Conservation (phyloP, 2,797 vertebrate genomes). For the Cyprinodon diabolis region DNA sequence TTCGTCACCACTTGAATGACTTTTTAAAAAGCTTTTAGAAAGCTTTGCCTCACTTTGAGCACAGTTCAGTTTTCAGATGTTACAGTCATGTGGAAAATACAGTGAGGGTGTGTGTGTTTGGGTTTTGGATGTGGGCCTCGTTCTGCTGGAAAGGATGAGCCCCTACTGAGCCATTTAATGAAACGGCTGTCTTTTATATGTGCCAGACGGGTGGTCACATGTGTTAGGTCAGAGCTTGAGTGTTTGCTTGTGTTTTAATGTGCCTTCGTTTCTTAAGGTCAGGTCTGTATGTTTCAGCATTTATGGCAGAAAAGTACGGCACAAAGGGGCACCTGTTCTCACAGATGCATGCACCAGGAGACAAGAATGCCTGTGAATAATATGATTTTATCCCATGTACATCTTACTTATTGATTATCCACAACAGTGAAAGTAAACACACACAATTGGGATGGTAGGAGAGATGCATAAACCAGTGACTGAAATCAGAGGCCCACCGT, state of each 20-base stretch:
- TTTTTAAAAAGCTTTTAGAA: slow-evolving; percentile 63
- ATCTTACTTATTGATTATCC: slow-evolving; percentile 15
- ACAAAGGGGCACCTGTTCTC: slow-evolving; percentile 50
- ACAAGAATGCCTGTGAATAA: slow-evolving; percentile 40
- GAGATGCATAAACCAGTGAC: not conserved
- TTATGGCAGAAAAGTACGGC: slow-evolving; percentile 45
- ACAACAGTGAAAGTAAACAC: not conserved
- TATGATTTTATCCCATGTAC: slow-evolving; percentile 3
- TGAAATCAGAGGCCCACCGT: not conserved
- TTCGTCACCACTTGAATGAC: slow-evolving; percentile 89
- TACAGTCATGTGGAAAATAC: slow-evolving; percentile 45
- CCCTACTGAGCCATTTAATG: slow-evolving; percentile 77
- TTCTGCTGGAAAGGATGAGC: slow-evolving; percentile 78
- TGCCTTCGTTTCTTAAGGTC: slow-evolving; percentile 48
- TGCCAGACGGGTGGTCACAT: slow-evolving; percentile 55
- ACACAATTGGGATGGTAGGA: not conserved
- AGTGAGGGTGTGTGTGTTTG: slow-evolving; percentile 34
- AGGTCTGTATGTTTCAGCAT: slow-evolving; percentile 56
- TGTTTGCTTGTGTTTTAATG: slow-evolving; percentile 9
- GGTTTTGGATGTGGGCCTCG: slow-evolving; percentile 66
- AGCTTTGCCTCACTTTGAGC: slow-evolving; percentile 35
- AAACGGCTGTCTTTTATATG: slow-evolving; percentile 67
- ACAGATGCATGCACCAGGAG: slow-evolving; percentile 36
- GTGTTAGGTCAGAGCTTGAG: slow-evolving; percentile 46
- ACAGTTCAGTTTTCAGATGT: slow-evolving; percentile 39